Conservation (phyloP, 2,888 invertebrate species). For the Thereva nobilitata region DNA sequence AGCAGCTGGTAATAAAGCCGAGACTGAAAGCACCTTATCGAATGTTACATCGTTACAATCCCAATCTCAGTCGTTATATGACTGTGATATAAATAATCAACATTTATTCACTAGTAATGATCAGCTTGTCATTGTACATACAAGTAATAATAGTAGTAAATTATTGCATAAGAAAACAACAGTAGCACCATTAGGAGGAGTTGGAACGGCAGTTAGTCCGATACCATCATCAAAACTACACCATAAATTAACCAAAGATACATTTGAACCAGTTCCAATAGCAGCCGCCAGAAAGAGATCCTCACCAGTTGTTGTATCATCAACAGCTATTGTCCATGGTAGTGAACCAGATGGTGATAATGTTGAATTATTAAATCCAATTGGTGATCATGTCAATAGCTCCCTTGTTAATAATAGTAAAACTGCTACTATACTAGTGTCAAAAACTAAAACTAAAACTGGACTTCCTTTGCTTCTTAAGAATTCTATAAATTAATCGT, state of each 20-base stretch:
- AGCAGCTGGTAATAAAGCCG: slow-evolving; percentile 38
- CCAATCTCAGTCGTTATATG: slow-evolving; percentile 56
- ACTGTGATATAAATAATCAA: slow-evolving; percentile 47
- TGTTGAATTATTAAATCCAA: slow-evolving; percentile 20
- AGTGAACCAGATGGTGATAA: slow-evolving; percentile 18
- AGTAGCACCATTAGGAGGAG: slow-evolving; percentile 19
- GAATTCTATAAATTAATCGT: slow-evolving; percentile 56
- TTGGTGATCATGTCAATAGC: slow-evolving; percentile 33
- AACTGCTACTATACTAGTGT: slow-evolving; percentile 59
- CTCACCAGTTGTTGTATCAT: neutral
- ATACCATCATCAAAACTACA: slow-evolving; percentile 9
- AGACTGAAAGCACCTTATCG: slow-evolving; percentile 56
- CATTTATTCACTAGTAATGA: slow-evolving; percentile 38
- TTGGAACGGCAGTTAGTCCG: slow-evolving; percentile 5
- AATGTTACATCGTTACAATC: slow-evolving; percentile 58
- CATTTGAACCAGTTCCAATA: slow-evolving; percentile 29
- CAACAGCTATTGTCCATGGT: neutral
- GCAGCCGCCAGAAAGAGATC: neutral
- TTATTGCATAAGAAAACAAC: slow-evolving; percentile 36
- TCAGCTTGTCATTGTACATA: slow-evolving; percentile 41
- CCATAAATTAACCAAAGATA: slow-evolving; percentile 28
- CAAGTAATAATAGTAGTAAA: slow-evolving; percentile 36
- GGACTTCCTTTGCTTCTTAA: slow-evolving; percentile 58
- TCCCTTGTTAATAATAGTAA: slow-evolving; percentile 47
- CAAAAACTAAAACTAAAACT: slow-evolving; percentile 59